These are phyloP conservation scores for Arenaria interpres DNA, from an alignment of 2,113 vertebrate species.

Conservation along the genomic window DNA sequence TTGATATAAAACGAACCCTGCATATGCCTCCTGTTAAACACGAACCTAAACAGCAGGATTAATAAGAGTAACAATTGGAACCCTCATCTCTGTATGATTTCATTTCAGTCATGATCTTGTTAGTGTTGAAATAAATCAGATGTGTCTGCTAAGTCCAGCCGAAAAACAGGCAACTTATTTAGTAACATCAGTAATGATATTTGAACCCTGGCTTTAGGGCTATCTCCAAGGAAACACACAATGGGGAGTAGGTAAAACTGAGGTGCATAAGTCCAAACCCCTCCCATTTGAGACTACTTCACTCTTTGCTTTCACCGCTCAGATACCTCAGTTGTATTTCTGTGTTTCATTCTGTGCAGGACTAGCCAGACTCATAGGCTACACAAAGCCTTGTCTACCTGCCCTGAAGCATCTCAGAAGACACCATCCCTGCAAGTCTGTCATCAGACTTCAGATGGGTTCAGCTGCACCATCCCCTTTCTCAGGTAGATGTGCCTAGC, in stretches of 20 bases:
- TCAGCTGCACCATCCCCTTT: neutral
- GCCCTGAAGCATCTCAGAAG: neutral
- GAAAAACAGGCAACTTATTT: neutral
- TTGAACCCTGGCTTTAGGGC: neutral
- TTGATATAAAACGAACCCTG: slow-evolving; percentile 59
- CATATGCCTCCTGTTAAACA: slow-evolving; percentile 40
- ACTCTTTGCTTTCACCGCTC: neutral
- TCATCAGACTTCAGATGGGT: neutral
- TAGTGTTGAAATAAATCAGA: neutral
- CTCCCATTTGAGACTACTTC: neutral
- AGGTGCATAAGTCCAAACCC: neutral
- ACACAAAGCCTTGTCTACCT: neutral
- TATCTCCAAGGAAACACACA: neutral
- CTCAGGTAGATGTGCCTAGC: neutral
- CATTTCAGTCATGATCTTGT: slow-evolving; percentile 7
- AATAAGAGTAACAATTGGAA: neutral
- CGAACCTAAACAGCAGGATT: slow-evolving; percentile 35
- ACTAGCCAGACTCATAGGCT: neutral
- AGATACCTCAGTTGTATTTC: neutral
- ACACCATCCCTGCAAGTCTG: neutral
- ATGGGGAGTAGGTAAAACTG: neutral
- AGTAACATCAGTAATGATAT: neutral
- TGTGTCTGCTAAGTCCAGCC: neutral
- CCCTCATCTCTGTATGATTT: neutral
- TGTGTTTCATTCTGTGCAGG: neutral